phyloP scores from a whole-genome alignment of 2,888 invertebrate genomes.

The Cantharis lateralis region DNA sequence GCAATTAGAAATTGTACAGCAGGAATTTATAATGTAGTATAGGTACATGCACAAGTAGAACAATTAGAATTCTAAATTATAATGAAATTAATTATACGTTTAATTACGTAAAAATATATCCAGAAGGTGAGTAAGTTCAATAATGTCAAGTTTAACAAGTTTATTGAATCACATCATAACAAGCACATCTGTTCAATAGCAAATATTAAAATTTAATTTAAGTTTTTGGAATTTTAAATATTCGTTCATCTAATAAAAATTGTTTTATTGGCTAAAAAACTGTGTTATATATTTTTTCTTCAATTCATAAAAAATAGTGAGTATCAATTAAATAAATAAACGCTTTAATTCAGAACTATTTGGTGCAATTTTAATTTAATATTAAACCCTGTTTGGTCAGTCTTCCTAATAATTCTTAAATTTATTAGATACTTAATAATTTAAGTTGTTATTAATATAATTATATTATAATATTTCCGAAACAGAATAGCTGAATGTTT shows the following conservation, averaged over 20 bases:
- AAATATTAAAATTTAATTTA: neutral
- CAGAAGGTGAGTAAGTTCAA: neutral
- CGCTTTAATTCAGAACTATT: too few species aligned
- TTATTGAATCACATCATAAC: neutral
- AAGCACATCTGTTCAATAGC: neutral
- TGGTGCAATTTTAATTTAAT: too few species aligned
- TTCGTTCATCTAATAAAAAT: too few species aligned
- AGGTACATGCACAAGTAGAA: too few species aligned
- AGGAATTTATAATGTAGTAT: neutral
- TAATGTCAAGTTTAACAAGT: neutral
- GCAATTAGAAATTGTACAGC: too few species aligned
- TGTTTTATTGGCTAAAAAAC: neutral
- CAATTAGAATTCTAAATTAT: neutral
- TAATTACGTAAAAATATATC: neutral
- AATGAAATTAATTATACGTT: neutral
- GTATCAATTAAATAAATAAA: neutral
- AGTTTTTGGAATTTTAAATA: neutral
- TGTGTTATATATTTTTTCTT: neutral
- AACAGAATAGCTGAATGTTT: too few species aligned
- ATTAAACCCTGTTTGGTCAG: too few species aligned
- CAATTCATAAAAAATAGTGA: neutral
- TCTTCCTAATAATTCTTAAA: too few species aligned
- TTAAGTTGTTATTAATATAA: too few species aligned
- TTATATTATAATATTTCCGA: too few species aligned
- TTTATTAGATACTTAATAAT: too few species aligned